Base-by-base conservation (phyloP, 1,140 invertebrate species). In the Chlorops oryzae region DNA sequence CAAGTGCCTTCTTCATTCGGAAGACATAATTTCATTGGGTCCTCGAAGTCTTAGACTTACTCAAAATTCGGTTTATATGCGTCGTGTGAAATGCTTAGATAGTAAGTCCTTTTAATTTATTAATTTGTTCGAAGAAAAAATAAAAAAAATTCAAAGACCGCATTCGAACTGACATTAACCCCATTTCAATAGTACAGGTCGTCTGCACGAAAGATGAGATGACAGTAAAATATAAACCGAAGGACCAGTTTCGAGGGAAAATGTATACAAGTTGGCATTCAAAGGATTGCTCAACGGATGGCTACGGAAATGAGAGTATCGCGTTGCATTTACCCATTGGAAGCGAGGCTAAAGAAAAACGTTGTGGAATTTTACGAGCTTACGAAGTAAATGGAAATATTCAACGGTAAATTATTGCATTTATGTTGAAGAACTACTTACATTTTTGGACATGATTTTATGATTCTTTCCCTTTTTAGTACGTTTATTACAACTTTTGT, bases 261-360 rank as follows among this genome's bases (percentile, higher is more conserved):
- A 61, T 84, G 56, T 84, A 83, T 56, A 80, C 80, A 50, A 78
- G 77, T 48, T 80, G 80, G 39, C 76, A 77, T 53, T 79, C 78
- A 1, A 80, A 81, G 48, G 71, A 68, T 2, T 84, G 81, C 61
- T 71, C 73, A 37, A 74, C 71, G 5, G 54, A 65, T 0, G 73
- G 73, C 0, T 52, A 59, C 12, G 55, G 70, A 51, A 70, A 64
- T n/a, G 51, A 47, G 1, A 67, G 61, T 34, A 51, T 63, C 9
- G n/a, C 63, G 12, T 44, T 71, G 1, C 50, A 55, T 3, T 51
- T 71, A 0, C 54, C 57, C 21, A 71, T 71, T 18, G 68, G 68
- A 46, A 70, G 53, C 40, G 68, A 70, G 43, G 34, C 57, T 5
- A 68, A 63, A 45, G 68, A 70, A 56, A 68, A 62, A 44, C 63